Percentiles rank a stretch among this genome's conserved stretches.
These are phyloP conservation scores for Stegodyphus dumicola DNA, from an alignment of 1,140 invertebrate genomes.

Conservation along the genomic window DNA sequence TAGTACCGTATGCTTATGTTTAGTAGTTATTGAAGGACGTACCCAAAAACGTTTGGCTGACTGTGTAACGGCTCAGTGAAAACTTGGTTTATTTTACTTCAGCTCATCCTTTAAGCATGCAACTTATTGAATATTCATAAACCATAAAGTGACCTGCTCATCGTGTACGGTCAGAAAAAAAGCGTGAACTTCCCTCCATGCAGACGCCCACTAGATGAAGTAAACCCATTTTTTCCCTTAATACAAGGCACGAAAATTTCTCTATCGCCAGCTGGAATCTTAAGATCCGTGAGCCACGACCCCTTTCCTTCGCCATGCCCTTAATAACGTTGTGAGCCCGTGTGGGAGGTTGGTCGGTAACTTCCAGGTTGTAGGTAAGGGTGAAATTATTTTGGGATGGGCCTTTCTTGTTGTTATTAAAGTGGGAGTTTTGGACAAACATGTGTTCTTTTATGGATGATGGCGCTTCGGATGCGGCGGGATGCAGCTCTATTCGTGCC, in stretches of 20 bases:
- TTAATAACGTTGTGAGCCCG: not conserved
- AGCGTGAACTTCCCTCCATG: conserved; percentile 7
- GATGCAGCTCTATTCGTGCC: conserved; percentile 19
- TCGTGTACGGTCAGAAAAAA: not conserved
- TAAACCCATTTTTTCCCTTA: conserved; percentile 44
- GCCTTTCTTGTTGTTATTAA: conserved; percentile 24
- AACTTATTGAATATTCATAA: conserved; percentile 41
- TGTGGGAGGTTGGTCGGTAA: conserved; percentile 19
- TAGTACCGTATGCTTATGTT: too few species aligned
- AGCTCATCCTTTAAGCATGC: conserved; percentile 3
- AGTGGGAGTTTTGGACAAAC: conserved; percentile 13
- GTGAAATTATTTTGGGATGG: conserved; percentile 36
- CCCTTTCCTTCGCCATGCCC: not conserved
- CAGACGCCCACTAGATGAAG: conserved; percentile 31
- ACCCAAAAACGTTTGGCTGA: too few species aligned
- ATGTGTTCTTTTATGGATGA: conserved; percentile 1
- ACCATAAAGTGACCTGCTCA: conserved; percentile 13
- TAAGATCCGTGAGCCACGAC: conserved; percentile 19
- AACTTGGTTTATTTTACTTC: too few species aligned
- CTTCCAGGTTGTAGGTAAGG: not conserved
- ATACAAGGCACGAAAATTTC: conserved; percentile 47
- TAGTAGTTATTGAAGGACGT: too few species aligned
- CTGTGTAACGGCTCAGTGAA: too few species aligned
- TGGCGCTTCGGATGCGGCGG: not conserved
- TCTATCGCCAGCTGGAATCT: conserved; percentile 41